phyloP scores from a whole-genome alignment of 2,888 invertebrate genomes.

The Drosophila imparisetae region DNA sequence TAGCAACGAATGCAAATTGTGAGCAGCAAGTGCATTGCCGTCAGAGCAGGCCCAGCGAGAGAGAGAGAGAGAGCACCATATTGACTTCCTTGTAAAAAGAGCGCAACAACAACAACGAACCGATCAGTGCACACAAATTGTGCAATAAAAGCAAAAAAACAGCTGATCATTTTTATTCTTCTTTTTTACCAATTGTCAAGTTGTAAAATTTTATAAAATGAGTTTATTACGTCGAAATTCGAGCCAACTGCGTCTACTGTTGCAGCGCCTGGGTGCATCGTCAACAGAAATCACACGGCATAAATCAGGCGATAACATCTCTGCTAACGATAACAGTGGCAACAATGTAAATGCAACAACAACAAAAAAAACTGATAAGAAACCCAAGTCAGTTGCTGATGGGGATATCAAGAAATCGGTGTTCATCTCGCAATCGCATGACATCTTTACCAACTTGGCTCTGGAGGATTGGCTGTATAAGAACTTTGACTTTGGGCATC shows the following conservation, averaged over 20 bases:
- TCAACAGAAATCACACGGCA: constrained; percentile 56
- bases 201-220: constrained; percentile 41
- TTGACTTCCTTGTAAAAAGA: constrained; percentile 47
- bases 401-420: constrained; percentile 91
- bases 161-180: constrained; percentile 25
- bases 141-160: constrained; percentile 40
- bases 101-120: constrained; percentile 8
- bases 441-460: constrained; percentile 96
- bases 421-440: constrained; percentile 95
- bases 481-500: constrained; percentile 92
- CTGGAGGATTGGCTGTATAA: constrained; percentile 98
- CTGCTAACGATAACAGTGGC: constrained; percentile 30
- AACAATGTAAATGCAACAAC: constrained; percentile 76
- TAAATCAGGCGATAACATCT: constrained; percentile 37
- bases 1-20: constrained; percentile 38
- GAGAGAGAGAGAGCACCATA: constrained; percentile 33
- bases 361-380: constrained; percentile 38
- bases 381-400: constrained; percentile 69
- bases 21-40: constrained; percentile 61
- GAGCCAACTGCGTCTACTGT: constrained; percentile 67
- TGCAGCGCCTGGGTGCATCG: constrained; percentile 57
- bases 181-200: constrained; percentile 18
- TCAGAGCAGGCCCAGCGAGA: neutral
- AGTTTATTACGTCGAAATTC: constrained; percentile 70
- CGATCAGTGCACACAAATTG: constrained; percentile 29